Evolutionary conservation across 2,888 invertebrate species (phyloP).

Genomic region (Lepidocyrtinus sp.): DNA sequence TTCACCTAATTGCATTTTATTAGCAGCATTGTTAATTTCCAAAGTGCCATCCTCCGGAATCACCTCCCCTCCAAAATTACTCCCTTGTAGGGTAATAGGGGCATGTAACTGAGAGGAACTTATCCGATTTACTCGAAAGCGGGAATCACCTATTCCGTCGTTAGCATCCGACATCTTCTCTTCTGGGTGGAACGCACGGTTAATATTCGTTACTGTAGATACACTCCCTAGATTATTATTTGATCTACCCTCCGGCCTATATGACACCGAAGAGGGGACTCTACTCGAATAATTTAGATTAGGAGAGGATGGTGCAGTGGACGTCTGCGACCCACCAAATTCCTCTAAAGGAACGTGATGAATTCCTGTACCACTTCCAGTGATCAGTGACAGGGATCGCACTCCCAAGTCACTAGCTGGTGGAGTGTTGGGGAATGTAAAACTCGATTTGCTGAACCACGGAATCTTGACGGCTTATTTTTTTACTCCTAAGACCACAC

Average conservation of each 20-base stretch:
- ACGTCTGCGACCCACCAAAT: constrained; percentile 27
- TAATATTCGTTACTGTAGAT: constrained; percentile 19
- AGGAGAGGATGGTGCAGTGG: constrained; percentile 44
- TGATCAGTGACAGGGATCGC: constrained; percentile 55
- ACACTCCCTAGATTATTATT: neutral
- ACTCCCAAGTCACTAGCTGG: constrained; percentile 51
- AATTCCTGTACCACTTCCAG: constrained; percentile 51
- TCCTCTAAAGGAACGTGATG: constrained; percentile 48
- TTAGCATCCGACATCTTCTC: constrained; percentile 58
- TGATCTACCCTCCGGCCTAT: neutral
- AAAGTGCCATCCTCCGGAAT: constrained; percentile 71
- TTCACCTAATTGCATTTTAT: constrained; percentile 33
- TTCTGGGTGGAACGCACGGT: constrained; percentile 30
- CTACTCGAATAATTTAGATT: constrained; percentile 32
- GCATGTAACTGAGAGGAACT: constrained; percentile 60
- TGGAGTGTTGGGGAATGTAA: constrained; percentile 68
- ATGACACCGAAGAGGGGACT: neutral
- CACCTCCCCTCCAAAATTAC: constrained; percentile 43
- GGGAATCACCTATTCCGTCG: constrained; percentile 52
- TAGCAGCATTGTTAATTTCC: constrained; percentile 69
- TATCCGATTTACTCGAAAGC: constrained; percentile 69
- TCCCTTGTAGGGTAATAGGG: constrained; percentile 33
- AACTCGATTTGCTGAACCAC: constrained; percentile 69
- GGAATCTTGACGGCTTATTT: constrained; percentile 69
- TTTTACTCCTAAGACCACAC: too few species aligned